Base-by-base conservation (phyloP, 2,888 invertebrate genomes). In the Cosmia pyralina region DNA sequence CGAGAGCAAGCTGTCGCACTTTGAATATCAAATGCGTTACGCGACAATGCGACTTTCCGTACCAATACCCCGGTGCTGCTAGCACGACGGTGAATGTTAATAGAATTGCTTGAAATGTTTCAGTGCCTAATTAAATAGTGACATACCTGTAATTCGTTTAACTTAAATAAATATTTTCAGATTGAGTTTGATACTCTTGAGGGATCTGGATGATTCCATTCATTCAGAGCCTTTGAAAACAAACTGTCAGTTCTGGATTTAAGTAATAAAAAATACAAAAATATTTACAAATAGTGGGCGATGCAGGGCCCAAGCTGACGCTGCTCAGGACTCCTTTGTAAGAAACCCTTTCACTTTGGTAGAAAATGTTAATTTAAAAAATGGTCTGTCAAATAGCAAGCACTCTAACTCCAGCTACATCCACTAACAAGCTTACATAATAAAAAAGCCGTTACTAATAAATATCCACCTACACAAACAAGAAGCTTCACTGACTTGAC, bases 21-120 rank as follows among this genome's bases (percentile, higher is more conserved):
- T 66, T 77, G 68, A 82, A 82, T 72, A 77, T 82, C 55, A 66
- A 82, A 81, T 77, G 58, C 57, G 58, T 63, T 58, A 48, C 68
- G 19, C 38, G 52, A 82, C 65, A 72, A 72, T 77, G 53, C 15
- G 50, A 72, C 62, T 67, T 77, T 72, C 44, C 62, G 22, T 28
- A 38, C 66, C 60, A 63, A 75, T 64, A 59, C 28, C 4, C 22
- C 19, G 62, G 79, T 53, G 55, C n/a, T 62, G 52, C 52, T 57
- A 71, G 38, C n/a, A 41, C 17, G 41, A 4, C 11, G 5, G 28
- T 38, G 19, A 62, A 57, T n/a, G 46, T 52, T 59, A 63, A 46
- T 34, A 50, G 17, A 38, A 41, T 46, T 52, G 10, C 28, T 52
- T 57, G 22, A 2, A 78, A 17, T 11, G 19, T 53, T 11, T 11